A percentile compares a stretch with the other conserved stretches of the same genome.
Evolutionary conservation across 2,113 vertebrate genomes (phyloP).

Genomic region (Elephantulus edwardii): DNA sequence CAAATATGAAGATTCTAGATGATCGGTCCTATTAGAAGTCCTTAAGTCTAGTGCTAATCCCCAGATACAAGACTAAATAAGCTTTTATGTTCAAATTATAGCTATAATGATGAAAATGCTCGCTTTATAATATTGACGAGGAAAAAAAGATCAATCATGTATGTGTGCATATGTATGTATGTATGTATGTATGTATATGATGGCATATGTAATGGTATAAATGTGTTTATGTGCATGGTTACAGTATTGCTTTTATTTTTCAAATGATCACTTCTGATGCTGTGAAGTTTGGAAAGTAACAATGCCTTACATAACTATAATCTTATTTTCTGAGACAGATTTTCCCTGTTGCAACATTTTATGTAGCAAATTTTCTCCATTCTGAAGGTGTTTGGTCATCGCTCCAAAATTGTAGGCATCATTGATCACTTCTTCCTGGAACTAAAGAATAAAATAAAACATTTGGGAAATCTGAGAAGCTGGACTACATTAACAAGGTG

Average conservation of each 20-base stretch:
- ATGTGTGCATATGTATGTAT: not conserved
- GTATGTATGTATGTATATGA: too few species aligned
- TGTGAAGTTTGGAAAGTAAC: not conserved
- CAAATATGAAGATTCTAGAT: not conserved
- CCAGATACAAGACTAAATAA: not conserved
- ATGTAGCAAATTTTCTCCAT: not conserved
- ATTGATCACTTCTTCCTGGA: not conserved
- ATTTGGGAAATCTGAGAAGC: not conserved
- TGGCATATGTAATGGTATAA: not conserved
- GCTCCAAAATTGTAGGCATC: not conserved
- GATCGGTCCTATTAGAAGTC: constrained; percentile 11
- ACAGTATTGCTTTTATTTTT: not conserved
- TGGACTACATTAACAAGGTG: too few species aligned
- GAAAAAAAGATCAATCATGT: not conserved
- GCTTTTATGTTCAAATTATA: not conserved
- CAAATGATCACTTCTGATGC: not conserved
- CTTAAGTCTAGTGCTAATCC: not conserved
- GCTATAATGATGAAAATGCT: not conserved
- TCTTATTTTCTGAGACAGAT: not conserved
- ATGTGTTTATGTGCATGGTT: not conserved
- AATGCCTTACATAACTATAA: not conserved
- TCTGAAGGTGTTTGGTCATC: not conserved
- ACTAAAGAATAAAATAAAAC: not conserved
- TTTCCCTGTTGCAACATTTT: not conserved
- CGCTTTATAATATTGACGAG: not conserved